A percentile compares a stretch with the other conserved stretches of the same genome.
Conservation (phyloP, 2,797 vertebrate genomes). For the Percopsis omiscomaycus region DNA sequence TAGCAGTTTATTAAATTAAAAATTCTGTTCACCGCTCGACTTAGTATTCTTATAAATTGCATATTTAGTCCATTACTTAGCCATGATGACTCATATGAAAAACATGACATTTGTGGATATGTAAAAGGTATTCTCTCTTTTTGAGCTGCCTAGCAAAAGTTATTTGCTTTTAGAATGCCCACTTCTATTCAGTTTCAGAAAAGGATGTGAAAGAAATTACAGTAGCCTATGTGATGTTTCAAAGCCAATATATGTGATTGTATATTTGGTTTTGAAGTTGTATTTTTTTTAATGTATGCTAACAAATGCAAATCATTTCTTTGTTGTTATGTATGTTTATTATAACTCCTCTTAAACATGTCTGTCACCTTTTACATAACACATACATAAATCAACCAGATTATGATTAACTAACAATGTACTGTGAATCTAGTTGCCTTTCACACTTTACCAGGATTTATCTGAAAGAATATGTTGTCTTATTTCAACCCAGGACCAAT, state of each 20-base stretch:
- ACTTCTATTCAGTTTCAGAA: constrained; percentile 35
- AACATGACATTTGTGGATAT: too few species aligned
- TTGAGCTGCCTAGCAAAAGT: too few species aligned
- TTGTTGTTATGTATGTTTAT: constrained; percentile 33
- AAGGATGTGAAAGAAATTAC: constrained; percentile 46
- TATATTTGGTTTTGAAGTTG: constrained; percentile 42
- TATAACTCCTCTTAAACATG: constrained; percentile 27
- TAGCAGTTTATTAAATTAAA: too few species aligned
- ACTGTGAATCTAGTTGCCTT: background rate
- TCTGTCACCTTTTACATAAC: constrained; percentile 54
- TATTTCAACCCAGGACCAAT: too few species aligned
- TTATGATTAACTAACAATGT: constrained; percentile 6
- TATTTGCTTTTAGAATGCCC: too few species aligned
- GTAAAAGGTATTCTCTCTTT: too few species aligned
- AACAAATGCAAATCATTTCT: constrained; percentile 48
- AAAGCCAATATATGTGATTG: constrained; percentile 8
- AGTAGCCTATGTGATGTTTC: constrained; percentile 13
- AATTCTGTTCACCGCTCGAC: too few species aligned
- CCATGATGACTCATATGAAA: too few species aligned
- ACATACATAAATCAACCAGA: background rate
- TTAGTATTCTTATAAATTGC: too few species aligned
- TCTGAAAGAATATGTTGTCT: too few species aligned
- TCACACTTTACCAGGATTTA: background rate
- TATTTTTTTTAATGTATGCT: constrained; percentile 44
- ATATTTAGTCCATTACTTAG: too few species aligned